Evolutionary conservation across 2,797 vertebrate species (phyloP).

Genomic region (Danionella dracula): DNA sequence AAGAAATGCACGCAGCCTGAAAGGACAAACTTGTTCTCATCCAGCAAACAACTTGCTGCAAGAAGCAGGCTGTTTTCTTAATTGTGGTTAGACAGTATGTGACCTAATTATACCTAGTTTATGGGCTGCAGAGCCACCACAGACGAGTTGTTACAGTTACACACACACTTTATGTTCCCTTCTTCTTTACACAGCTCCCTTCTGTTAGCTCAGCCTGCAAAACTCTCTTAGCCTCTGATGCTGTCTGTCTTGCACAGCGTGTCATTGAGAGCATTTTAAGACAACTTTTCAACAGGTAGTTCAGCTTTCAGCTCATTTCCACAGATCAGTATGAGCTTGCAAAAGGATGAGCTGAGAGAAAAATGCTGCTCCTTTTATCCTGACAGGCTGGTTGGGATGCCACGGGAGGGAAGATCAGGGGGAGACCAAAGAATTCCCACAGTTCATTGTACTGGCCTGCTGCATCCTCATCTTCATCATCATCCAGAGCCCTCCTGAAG

Average conservation of each 20-base stretch:
- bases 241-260: slow-evolving; percentile 69
- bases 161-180: slow-evolving; percentile 48
- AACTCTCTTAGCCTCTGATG: slow-evolving; percentile 14
- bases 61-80: slow-evolving; percentile 42
- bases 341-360: slow-evolving; percentile 56
- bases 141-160: slow-evolving; percentile 53
- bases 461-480: slow-evolving; percentile 59
- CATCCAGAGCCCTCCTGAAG: slow-evolving; percentile 66
- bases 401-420: slow-evolving; percentile 73
- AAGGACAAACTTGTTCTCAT: slow-evolving; percentile 44
- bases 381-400: slow-evolving; percentile 68
- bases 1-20: slow-evolving; percentile 31
- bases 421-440: slow-evolving; percentile 75
- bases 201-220: slow-evolving; percentile 7
- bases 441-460: slow-evolving; percentile 72
- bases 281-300: slow-evolving; percentile 83
- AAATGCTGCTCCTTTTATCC: slow-evolving; percentile 68
- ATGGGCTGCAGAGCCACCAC: slow-evolving; percentile 18
- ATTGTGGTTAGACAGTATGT: slow-evolving; percentile 44
- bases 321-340: slow-evolving; percentile 56
- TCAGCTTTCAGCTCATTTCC: slow-evolving; percentile 76
- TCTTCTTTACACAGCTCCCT: slow-evolving; percentile 36
- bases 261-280: slow-evolving; percentile 81
- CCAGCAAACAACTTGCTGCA: slow-evolving; percentile 19
- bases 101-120: slow-evolving; percentile 47